phyloP scores from a whole-genome alignment of 2,888 invertebrate species.

The Syrphus vitripennis region DNA sequence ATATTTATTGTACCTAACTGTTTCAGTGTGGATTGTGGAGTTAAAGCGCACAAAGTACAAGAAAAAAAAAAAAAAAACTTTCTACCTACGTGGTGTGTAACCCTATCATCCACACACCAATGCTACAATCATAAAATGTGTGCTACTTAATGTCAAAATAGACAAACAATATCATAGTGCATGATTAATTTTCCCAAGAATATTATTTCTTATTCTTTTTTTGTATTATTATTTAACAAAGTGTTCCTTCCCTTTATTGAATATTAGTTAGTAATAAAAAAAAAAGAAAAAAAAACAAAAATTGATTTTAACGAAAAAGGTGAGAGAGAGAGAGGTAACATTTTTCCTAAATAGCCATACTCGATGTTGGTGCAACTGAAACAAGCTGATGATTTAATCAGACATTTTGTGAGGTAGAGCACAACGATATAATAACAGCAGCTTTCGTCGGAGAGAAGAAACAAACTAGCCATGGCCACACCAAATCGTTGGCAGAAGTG shows the following conservation, averaged over 20 bases:
- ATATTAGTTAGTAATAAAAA: slow-evolving; percentile 44
- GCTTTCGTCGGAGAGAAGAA: background rate
- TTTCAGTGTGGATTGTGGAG: slow-evolving; percentile 2
- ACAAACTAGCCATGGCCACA: slow-evolving; percentile 8
- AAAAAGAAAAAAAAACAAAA: slow-evolving; percentile 45
- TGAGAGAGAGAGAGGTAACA: slow-evolving; percentile 37
- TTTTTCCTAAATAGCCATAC: slow-evolving; percentile 13
- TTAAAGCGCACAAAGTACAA: slow-evolving; percentile 35
- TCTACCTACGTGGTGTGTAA: slow-evolving; percentile 68
- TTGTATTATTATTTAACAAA: slow-evolving; percentile 37
- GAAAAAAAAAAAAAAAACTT: slow-evolving; percentile 56
- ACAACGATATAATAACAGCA: slow-evolving; percentile 35
- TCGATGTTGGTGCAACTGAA: slow-evolving; percentile 40
- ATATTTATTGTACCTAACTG: background rate
- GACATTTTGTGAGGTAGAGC: slow-evolving; percentile 63
- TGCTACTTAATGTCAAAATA: background rate
- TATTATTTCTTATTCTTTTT: slow-evolving; percentile 25
- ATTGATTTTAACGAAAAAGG: slow-evolving; percentile 69
- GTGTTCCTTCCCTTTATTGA: slow-evolving; percentile 41
- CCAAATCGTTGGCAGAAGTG: slow-evolving; percentile 21
- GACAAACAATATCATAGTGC: background rate
- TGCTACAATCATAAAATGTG: background rate
- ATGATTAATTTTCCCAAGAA: slow-evolving; percentile 17
- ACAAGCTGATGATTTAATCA: slow-evolving; percentile 43
- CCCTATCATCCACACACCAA: slow-evolving; percentile 16